A percentile compares a stretch with the other conserved stretches of the same genome.
Conservation (phyloP, 1,140 invertebrate species). For the Brachionus angularis region DNA sequence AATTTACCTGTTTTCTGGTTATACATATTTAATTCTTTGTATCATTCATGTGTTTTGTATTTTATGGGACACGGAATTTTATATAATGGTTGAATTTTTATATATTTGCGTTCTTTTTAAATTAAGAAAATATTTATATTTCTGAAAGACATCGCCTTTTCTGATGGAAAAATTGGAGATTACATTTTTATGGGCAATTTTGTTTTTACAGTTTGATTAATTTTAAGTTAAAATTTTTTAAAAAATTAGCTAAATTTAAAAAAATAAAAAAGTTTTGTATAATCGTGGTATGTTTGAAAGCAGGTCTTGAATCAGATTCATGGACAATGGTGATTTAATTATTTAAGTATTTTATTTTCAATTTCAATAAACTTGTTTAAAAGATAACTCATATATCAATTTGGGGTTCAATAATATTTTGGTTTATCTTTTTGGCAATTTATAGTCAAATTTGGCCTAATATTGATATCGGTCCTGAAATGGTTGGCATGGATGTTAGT, state of each 20-base stretch:
- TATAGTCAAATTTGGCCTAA: conserved; percentile 87
- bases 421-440: conserved; percentile 84
- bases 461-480: conserved; percentile 71
- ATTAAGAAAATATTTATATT: conserved; percentile 50
- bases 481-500: conserved; percentile 77
- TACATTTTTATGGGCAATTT: conserved; percentile 92
- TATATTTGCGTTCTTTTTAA: background rate
- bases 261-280: conserved; percentile 71
- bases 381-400: conserved; percentile 73
- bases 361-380: background rate
- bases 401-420: conserved; percentile 87
- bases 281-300: conserved; percentile 92
- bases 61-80: conserved; percentile 71
- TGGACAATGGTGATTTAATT: conserved; percentile 67
- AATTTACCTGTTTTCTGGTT: conserved; percentile 71
- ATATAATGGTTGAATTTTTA: conserved; percentile 17
- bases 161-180: conserved; percentile 74
- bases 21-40: conserved; percentile 86
- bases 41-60: conserved; percentile 88
- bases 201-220: conserved; percentile 70
- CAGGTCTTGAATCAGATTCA: conserved; percentile 86
- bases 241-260: background rate
- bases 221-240: background rate
- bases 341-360: background rate
- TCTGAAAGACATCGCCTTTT: conserved; percentile 60